Conservation (phyloP, 2,888 invertebrate genomes). For the Melikaiella ostensackeni region DNA sequence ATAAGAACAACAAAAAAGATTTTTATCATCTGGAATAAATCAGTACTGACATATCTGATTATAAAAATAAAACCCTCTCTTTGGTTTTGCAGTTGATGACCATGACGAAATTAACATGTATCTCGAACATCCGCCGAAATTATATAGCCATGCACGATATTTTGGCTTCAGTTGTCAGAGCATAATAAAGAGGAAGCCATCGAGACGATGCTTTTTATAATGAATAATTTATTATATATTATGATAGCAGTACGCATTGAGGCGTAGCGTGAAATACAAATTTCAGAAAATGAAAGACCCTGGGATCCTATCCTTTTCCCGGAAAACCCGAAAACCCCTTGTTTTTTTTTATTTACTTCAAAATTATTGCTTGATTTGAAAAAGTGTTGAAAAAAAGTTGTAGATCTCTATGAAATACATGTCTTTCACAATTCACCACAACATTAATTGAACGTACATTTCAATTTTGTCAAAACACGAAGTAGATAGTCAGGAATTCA, state of each 20-base stretch:
- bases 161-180: neutral
- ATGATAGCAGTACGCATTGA: neutral
- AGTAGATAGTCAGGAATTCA: no score
- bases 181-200: constrained; percentile 3
- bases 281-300: neutral
- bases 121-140: constrained; percentile 1
- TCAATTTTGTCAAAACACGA: no score
- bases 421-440: no score
- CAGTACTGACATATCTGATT: neutral
- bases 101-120: constrained; percentile 6
- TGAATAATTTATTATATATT: neutral
- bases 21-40: neutral
- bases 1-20: neutral
- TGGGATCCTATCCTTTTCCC: no score
- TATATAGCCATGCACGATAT: neutral
- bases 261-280: no score
- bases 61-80: neutral
- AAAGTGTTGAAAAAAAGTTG: no score
- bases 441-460: no score
- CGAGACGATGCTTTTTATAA: neutral
- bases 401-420: no score
- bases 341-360: no score
- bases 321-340: no score
- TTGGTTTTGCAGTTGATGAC: constrained; percentile 1
- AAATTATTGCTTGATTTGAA: no score